Conservation (phyloP, 2,888 invertebrate species). For the Troides helena region DNA sequence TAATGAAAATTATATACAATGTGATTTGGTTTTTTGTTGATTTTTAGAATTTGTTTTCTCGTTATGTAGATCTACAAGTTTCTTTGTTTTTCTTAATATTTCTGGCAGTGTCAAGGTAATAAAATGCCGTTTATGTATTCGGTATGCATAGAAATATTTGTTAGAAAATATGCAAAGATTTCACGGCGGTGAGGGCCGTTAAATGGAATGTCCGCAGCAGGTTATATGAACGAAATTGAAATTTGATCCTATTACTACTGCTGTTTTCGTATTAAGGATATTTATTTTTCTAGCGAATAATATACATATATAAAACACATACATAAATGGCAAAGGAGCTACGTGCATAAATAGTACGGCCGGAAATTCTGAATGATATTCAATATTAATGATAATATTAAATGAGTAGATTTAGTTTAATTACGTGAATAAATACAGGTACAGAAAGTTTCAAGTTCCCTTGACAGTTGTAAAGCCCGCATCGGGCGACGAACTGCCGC, state of each 20-base stretch:
- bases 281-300: too few relatives aligned
- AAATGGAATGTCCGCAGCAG: conserved; percentile 51
- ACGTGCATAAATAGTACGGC: not conserved
- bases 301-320: not conserved
- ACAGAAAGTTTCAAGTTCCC: conserved; percentile 6
- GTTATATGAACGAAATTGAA: conserved; percentile 26
- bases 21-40: too few relatives aligned
- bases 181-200: conserved; percentile 32
- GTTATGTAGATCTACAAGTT: too few relatives aligned
- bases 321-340: not conserved
- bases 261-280: not conserved
- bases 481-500: conserved; percentile 14
- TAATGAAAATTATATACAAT: not conserved
- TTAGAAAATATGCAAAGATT: conserved; percentile 27
- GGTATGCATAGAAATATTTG: conserved; percentile 27
- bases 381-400: not conserved
- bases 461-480: conserved; percentile 11
- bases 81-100: conserved; percentile 5
- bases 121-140: conserved; percentile 18
- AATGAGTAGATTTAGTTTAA: not conserved
- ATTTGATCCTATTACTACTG: conserved; percentile 15
- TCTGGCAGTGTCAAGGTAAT: conserved; percentile 1
- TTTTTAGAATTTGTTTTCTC: too few relatives aligned
- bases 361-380: not conserved
- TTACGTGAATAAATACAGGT: conserved; percentile 11